A percentile compares a stretch with the other conserved stretches of the same genome.
Conservation (phyloP, 2,888 invertebrate genomes). For the Sinopyrophorus schimmeli region DNA sequence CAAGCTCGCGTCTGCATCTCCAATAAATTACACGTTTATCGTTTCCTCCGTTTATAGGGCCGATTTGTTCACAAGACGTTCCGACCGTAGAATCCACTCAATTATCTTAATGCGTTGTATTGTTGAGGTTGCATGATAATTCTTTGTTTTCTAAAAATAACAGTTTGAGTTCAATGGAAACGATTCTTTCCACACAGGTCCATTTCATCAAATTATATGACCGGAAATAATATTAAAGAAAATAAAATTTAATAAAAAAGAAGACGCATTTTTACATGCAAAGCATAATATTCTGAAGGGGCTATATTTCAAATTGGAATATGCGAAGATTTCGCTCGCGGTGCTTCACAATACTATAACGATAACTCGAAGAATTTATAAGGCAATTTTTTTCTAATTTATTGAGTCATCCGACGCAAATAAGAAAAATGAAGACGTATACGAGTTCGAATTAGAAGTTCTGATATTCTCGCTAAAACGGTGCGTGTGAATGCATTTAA, state of each 20-base stretch:
- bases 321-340: too few species aligned
- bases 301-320: too few species aligned
- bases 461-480: slow-evolving; percentile 20
- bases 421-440: slow-evolving; percentile 23
- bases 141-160: too few species aligned
- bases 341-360: too few species aligned
- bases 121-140: slow-evolving; percentile 25
- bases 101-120: slow-evolving; percentile 32
- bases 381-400: background rate
- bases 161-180: too few species aligned
- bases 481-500: slow-evolving; percentile 42
- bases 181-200: too few species aligned
- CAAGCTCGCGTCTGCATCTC: slow-evolving; percentile 42
- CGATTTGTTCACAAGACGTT: slow-evolving; percentile 38
- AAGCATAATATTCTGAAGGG: too few species aligned
- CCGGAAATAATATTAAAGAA: too few species aligned
- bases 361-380: too few species aligned
- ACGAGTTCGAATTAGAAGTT: slow-evolving; percentile 18
- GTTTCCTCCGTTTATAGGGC: slow-evolving; percentile 31
- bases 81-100: slow-evolving; percentile 30
- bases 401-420: background rate
- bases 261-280: too few species aligned
- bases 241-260: too few species aligned
- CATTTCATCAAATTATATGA: too few species aligned
- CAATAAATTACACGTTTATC: slow-evolving; percentile 46